phyloP scores from a whole-genome alignment of 2,888 invertebrate genomes.

The Leuctra nigra region DNA sequence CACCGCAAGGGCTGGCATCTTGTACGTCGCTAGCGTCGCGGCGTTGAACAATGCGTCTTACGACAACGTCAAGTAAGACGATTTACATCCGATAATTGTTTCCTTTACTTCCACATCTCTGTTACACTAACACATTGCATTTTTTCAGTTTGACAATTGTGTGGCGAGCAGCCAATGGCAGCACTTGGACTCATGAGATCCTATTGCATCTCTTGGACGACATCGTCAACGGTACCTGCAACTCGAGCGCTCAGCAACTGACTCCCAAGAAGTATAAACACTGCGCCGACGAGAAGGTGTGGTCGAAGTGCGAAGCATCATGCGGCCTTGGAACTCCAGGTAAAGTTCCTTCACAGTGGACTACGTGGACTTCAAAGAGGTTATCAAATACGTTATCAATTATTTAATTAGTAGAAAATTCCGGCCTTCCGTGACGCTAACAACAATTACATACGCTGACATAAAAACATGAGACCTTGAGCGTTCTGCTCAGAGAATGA shows the following conservation, averaged over 20 bases:
- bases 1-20: constrained; percentile 48
- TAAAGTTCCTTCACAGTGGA: no score
- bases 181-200: constrained; percentile 30
- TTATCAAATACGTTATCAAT: no score
- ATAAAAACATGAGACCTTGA: no score
- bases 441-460: no score
- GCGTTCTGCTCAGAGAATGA: no score
- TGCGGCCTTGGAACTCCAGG: constrained; percentile 47
- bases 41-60: constrained; percentile 37
- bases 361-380: no score
- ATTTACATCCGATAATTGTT: no score
- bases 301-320: constrained; percentile 44
- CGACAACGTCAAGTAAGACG: constrained; percentile 38
- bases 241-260: constrained; percentile 32
- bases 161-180: constrained; percentile 38
- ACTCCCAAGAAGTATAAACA: constrained; percentile 34
- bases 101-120: no score
- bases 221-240: constrained; percentile 34
- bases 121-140: no score
- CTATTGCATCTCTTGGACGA: constrained; percentile 38
- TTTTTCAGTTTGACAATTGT: constrained; percentile 41
- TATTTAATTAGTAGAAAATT: no score
- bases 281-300: constrained; percentile 48
- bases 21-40: constrained; percentile 47
- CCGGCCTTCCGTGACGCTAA: no score